Base-by-base conservation (phyloP, 2,113 vertebrate species). In the Opisthocomus hoazin region DNA sequence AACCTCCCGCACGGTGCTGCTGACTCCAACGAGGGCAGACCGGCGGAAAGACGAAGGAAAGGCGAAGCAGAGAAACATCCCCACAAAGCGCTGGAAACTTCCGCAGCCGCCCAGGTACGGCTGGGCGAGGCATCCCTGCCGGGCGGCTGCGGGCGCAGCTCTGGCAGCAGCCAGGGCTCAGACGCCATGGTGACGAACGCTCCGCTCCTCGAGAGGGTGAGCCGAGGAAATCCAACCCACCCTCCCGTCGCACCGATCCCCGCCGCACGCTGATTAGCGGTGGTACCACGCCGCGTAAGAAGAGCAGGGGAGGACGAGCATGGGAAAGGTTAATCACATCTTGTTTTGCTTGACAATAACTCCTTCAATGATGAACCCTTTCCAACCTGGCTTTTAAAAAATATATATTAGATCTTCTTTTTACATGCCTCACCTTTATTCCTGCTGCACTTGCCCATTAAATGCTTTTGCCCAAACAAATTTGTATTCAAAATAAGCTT, bases 31-130 rank as follows among this genome's bases (percentile, higher is more conserved):
- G 5, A 0, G 43, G 60, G 51, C 53, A 15, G 30, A 14, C 10
- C 39, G 3, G 16, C 0, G 36, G 26, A 41, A 12, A 66, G 39
- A 3, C 51, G 20, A 14, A 39, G 1, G 8, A 9, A 19, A 56
- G 53, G 16, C 1, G 18, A 24, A 34, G 90, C 22, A 21, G 15
- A 53, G 43, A n/a, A 63, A 46, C 9, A 5, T 34, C 61, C 48
- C 26, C 22, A 2, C 29, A 17, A 36, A 34, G 34, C 14, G 32
- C 92, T 50, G 87, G 53, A 23, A 64, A 26, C 15, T 48, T 17
- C 36, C 17, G 24, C 30, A 54, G 30, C 51, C 27, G 65, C 16
- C 18, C 58, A 30, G 79, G 61, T 39, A 16, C 11, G 2, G 9
- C 20, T 6, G 56, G 56, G 65, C 3, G 4, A 39, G 30, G 24